Conservation (phyloP, 2,113 vertebrate species). For the Mesoclemmys tuberculata region DNA sequence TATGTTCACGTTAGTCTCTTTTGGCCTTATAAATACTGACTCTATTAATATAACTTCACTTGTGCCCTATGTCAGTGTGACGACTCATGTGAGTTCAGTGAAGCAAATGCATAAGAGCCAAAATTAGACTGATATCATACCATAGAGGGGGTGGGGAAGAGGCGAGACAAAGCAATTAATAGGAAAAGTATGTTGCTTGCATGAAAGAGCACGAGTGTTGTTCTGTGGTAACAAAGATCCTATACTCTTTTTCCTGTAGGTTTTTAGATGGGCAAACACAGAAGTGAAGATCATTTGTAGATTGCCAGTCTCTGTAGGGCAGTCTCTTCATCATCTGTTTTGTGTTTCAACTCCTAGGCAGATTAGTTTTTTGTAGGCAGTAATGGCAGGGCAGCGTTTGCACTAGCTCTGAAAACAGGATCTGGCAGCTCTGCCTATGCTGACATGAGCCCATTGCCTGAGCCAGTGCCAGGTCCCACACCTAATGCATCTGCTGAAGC, state of each 20-base stretch:
- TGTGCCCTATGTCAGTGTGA: constrained; percentile 34
- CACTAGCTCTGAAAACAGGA: constrained; percentile 21
- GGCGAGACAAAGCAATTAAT: constrained; percentile 60
- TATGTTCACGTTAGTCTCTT: neutral
- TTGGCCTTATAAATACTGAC: neutral
- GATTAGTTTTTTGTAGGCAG: constrained; percentile 9
- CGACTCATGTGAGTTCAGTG: constrained; percentile 64
- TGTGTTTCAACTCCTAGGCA: neutral
- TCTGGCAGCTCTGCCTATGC: constrained; percentile 1
- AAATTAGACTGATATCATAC: constrained; percentile 69
- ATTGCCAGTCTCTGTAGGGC: constrained; percentile 16
- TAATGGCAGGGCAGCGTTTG: constrained; percentile 20
- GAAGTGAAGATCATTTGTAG: neutral
- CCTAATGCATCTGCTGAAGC: constrained; percentile 47
- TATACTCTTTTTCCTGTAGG: neutral
- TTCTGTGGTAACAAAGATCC: constrained; percentile 58
- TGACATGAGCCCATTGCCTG: constrained; percentile 28
- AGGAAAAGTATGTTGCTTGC: constrained; percentile 60
- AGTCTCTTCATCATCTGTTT: constrained; percentile 20
- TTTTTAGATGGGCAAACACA: neutral
- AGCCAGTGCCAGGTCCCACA: neutral
- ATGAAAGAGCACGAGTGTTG: constrained; percentile 53
- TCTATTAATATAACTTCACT: constrained; percentile 33
- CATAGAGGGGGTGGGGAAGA: constrained; percentile 37
- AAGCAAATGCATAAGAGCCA: constrained; percentile 65